Evolutionary conservation across 2,888 invertebrate species (phyloP), one percentile per base, ranked within the genome.

Genomic region (Saturnia pavonia): DNA sequence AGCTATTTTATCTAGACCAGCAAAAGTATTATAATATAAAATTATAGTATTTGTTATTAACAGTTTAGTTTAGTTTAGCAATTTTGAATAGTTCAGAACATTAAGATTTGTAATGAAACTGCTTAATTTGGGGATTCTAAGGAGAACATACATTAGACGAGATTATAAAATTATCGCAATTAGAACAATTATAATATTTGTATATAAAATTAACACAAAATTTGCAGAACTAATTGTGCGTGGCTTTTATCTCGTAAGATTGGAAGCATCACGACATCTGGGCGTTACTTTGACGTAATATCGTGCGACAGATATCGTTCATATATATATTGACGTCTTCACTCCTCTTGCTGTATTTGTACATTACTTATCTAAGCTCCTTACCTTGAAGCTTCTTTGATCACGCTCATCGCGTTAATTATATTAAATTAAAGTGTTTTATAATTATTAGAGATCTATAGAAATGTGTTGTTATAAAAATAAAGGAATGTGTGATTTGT

Each of bases 241-340:
- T 86, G 85, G 79, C 85, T 84, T 65, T 84, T 92, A 91, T 92
- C 91, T 80, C 77, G 76, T 77, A 83, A 90, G 89, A 92, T 91
- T 91, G 87, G 87, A 89, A 85, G 83, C 87, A 89, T 88, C 89
- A 84, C 86, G 86, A 85, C 90, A 88, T 87, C 91, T 87, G 92
- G 92, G 91, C 92, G 92, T 91, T 91, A 83, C 90, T 92, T 90
- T 94, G 94, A 94, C 94, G 94, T 93, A 92, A 91, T 83, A 88
- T 90, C 89, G 88, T 85, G 83, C 82, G 89, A 89, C 82, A 86
- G 92, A 89, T 94, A 93, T 84, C 88, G 88, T 85, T 82, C 90
- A 86, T 89, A 93, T 94, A 93, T 90, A 94, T 92, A 92, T 85
- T 88, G 91, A 89, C 87, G 90, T 85, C 87, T 89, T 85, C 82